Base-by-base conservation (phyloP, 1,140 invertebrate species). In the Drosophila sproati region DNA sequence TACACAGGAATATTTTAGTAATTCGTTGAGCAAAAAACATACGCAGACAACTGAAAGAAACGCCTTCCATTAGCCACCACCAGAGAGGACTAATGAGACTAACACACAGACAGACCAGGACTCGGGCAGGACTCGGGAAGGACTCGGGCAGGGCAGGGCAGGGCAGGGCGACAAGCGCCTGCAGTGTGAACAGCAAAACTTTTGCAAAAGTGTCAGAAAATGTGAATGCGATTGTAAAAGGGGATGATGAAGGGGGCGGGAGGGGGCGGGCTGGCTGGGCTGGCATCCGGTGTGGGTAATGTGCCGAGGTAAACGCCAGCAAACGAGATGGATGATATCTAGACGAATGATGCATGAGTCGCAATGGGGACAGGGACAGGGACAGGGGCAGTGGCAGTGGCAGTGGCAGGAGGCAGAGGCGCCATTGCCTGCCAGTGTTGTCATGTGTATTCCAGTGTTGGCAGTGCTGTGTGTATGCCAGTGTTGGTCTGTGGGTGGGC, bases 281-380 rank as follows among this genome's bases (percentile, higher is more conserved):
- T 51, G 54, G 54, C 50, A 51, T 60, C 61, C 50, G 70, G 73
- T 73, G 56, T 71, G 78, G 78, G 78, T 83, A 83, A 82, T 89
- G 85, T 89, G 85, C 75, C 64, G 78, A 89, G 87, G 87, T 82
- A 74, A 81, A 81, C 69, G 76, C 78, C 87, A 79, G 72, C 76
- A 68, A 66, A 80, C 69, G 80, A 88, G 83, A 91, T 88, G 85
- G 78, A 88, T 88, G 85, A 88, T 88, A 88, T 89, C 86, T 82
- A 81, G 82, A 83, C 82, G 88, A 79, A 85, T 91, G 87, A 91
- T 91, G 87, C 88, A 91, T 91, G 82, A 82, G 82, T 82, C 87
- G 80, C 87, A 61, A 37, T 78, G 87, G 82, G 83, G 76, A 62
- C 68, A 35, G 20, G 28, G 47, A 1, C 20, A 20, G 20, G 29